Evolutionary conservation across 2,797 vertebrate species (phyloP).

Genomic region (Avahi laniger): DNA sequence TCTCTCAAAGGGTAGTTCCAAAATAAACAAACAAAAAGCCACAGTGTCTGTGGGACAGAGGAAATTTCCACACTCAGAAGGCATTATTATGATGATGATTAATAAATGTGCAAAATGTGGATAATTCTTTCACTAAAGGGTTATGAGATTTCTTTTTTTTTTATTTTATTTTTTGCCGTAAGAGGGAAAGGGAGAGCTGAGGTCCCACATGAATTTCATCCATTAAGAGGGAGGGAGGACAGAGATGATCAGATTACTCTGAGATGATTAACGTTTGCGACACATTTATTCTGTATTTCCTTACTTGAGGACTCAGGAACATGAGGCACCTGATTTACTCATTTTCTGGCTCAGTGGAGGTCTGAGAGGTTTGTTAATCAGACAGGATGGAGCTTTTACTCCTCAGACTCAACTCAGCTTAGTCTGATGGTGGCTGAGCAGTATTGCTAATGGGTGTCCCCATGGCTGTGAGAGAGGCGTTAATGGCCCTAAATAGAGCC

Average conservation of each 20-base stretch:
- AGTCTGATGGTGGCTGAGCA: background rate
- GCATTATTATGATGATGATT: slow-evolving; percentile 51
- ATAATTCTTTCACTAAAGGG: background rate
- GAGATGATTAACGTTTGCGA: background rate
- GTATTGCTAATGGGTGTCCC: background rate
- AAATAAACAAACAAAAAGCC: background rate
- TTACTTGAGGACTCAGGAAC: background rate
- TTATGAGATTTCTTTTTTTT: background rate
- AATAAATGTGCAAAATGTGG: slow-evolving; percentile 62
- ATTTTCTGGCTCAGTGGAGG: background rate
- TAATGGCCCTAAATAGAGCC: background rate
- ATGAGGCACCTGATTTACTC: background rate
- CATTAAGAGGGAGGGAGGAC: background rate
- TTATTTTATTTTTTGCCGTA: background rate
- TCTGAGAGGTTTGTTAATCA: background rate
- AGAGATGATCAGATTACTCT: background rate
- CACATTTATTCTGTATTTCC: background rate
- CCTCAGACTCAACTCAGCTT: background rate
- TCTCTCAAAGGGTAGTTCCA: slow-evolving; percentile 18
- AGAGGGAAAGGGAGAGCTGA: background rate
- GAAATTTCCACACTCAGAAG: slow-evolving; percentile 57
- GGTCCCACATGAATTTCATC: background rate
- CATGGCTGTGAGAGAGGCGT: background rate
- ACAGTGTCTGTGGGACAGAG: background rate
- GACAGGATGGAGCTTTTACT: background rate